Percentiles rank a stretch among this genome's conserved stretches.
Conservation (phyloP, 2,888 invertebrate species). For the Clepsis dumicolana region DNA sequence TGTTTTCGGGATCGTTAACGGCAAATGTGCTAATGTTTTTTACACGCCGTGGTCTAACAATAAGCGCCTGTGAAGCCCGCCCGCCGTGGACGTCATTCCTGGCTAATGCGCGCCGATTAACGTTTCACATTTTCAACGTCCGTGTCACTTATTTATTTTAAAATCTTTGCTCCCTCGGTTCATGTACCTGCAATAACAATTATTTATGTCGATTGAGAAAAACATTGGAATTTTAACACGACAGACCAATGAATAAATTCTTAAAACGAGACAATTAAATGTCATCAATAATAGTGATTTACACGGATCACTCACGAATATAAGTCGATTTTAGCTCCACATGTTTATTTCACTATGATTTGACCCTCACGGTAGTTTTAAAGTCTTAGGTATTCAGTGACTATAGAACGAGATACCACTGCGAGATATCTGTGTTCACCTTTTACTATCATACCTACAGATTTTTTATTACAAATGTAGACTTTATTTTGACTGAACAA, state of each 20-base stretch:
- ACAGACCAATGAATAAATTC: neutral
- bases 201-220: neutral
- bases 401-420: no score
- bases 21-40: constrained; percentile 84
- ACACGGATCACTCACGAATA: no score
- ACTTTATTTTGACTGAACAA: no score
- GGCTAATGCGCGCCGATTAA: constrained; percentile 72
- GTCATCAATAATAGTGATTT: no score
- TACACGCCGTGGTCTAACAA: constrained; percentile 72
- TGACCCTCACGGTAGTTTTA: no score
- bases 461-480: no score
- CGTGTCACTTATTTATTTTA: constrained; percentile 48
- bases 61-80: constrained; percentile 70
- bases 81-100: constrained; percentile 65
- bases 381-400: no score
- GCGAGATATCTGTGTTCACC: no score
- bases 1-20: constrained; percentile 83
- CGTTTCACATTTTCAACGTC: constrained; percentile 61
- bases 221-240: neutral
- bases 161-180: constrained; percentile 36
- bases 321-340: no score
- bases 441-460: no score
- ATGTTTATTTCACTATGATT: no score
- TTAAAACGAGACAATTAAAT: no score
- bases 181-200: constrained; percentile 44